Conservation (phyloP, 2,113 vertebrate genomes). For the Eublepharis macularius region DNA sequence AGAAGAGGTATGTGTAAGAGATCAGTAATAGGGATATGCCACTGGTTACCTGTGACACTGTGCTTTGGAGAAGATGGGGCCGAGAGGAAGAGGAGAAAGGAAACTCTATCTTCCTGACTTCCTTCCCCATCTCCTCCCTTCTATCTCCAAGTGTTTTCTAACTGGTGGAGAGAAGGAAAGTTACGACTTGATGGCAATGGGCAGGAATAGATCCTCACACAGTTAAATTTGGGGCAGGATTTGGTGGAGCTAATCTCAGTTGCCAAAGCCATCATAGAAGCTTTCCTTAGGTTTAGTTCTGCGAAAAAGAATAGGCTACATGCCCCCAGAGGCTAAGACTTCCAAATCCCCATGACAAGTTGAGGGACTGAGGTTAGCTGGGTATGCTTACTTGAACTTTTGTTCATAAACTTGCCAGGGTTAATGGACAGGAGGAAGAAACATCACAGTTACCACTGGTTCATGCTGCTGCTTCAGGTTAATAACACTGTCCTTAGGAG, state of each 20-base stretch:
- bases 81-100: background rate
- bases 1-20: background rate
- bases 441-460: background rate
- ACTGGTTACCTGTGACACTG: background rate
- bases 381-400: background rate
- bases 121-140: background rate
- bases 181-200: no score
- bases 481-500: background rate
- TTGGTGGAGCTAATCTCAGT: background rate
- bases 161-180: background rate
- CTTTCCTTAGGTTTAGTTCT: background rate
- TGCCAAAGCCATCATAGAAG: background rate
- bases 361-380: no score
- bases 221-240: background rate
- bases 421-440: background rate
- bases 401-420: background rate
- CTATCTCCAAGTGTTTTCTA: background rate
- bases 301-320: background rate
- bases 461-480: background rate
- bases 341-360: background rate
- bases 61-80: background rate
- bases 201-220: no score
- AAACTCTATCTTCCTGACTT: background rate
- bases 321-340: background rate
- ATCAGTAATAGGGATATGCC: background rate